A percentile compares a stretch with the other conserved stretches of the same genome.
phyloP scores from a whole-genome alignment of 2,888 invertebrate species.

The Trilocha varians region DNA sequence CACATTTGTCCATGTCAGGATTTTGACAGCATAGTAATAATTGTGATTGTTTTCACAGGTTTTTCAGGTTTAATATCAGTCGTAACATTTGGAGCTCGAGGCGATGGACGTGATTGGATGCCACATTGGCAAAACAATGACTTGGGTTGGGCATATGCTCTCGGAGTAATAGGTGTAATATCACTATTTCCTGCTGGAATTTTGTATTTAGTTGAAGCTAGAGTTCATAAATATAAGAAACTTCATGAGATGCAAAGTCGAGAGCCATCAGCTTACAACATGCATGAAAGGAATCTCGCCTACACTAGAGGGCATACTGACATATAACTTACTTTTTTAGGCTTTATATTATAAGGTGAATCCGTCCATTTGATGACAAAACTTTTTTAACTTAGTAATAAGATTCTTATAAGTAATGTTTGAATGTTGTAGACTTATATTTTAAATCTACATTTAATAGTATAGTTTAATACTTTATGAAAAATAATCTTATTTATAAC shows the following conservation, averaged over 20 bases:
- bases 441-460: too few relatives aligned
- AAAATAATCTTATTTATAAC: too few relatives aligned
- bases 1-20: too few relatives aligned
- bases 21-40: not conserved
- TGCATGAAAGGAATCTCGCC: constrained; percentile 76
- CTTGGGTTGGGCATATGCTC: constrained; percentile 93
- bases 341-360: too few relatives aligned
- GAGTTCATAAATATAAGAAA: constrained; percentile 82
- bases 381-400: too few relatives aligned
- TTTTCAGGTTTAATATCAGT: constrained; percentile 87
- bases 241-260: constrained; percentile 80
- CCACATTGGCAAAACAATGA: constrained; percentile 97
- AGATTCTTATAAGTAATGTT: too few relatives aligned
- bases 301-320: constrained; percentile 78
- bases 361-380: not conserved
- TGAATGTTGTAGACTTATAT: too few relatives aligned
- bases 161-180: constrained; percentile 86
- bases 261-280: constrained; percentile 77
- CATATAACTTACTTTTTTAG: too few relatives aligned
- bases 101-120: constrained; percentile 96
- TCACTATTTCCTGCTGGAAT: constrained; percentile 83
- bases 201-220: constrained; percentile 87
- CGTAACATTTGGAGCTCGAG: constrained; percentile 90
- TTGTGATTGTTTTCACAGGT: constrained; percentile 59
- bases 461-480: too few relatives aligned